Evolutionary conservation across 2,888 invertebrate species (phyloP).

Genomic region (Ophion ventricosus): DNA sequence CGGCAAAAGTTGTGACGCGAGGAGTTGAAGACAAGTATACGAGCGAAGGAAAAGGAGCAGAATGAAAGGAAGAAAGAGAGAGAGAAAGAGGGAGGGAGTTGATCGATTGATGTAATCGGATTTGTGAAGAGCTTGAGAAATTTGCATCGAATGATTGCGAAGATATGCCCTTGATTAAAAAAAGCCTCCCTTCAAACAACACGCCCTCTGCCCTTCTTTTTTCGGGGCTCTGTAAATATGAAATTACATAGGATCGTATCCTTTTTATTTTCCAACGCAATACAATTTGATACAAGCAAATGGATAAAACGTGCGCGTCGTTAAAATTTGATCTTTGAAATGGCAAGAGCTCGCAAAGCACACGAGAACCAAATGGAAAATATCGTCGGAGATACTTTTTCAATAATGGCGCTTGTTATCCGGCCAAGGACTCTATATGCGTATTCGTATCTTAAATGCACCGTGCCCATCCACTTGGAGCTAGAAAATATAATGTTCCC

Average conservation of each 20-base stretch:
- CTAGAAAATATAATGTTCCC: conserved; percentile 48
- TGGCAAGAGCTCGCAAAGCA: background rate
- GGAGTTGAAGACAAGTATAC: background rate
- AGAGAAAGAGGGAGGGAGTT: too few species aligned
- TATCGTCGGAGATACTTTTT: conserved; percentile 19
- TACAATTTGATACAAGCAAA: too few species aligned
- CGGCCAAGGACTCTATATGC: conserved; percentile 30
- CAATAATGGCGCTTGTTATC: conserved; percentile 27
- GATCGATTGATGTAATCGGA: too few species aligned
- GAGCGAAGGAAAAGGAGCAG: background rate
- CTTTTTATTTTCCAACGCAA: background rate
- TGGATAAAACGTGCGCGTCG: background rate
- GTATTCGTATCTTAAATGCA: conserved; percentile 24
- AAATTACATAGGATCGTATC: too few species aligned
- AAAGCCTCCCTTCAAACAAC: too few species aligned
- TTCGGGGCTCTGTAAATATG: too few species aligned
- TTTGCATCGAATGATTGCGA: too few species aligned
- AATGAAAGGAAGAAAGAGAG: too few species aligned
- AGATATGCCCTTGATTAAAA: too few species aligned
- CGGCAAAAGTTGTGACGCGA: conserved; percentile 2
- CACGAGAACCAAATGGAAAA: conserved; percentile 5
- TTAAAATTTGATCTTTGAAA: conserved; percentile 1
- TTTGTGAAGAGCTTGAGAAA: too few species aligned
- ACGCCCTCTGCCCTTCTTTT: too few species aligned
- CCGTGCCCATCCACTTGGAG: conserved; percentile 23